Percentiles rank a stretch among this genome's conserved stretches.
Conservation (phyloP, 2,797 vertebrate genomes). For the Anolis apletophallus region DNA sequence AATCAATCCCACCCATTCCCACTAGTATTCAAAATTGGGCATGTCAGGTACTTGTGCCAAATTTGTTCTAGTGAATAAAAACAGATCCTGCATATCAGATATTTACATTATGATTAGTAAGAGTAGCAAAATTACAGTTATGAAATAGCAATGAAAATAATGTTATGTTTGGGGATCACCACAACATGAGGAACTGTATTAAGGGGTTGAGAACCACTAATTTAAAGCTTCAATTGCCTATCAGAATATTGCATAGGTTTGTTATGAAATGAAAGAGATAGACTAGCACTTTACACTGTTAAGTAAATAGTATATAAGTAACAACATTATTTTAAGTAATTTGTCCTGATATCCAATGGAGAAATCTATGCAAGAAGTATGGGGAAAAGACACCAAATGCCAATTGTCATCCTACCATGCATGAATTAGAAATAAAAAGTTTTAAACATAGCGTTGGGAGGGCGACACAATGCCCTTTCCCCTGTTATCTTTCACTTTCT, state of each 20-base stretch:
- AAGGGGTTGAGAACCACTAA: too few relatives aligned
- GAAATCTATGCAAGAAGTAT: neutral
- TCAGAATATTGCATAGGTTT: neutral
- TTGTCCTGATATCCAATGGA: neutral
- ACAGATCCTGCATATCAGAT: too few relatives aligned
- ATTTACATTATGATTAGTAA: too few relatives aligned
- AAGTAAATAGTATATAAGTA: neutral
- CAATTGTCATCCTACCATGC: neutral
- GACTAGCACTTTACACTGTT: neutral
- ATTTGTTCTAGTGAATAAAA: too few relatives aligned
- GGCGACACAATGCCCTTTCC: neutral
- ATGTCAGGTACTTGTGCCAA: too few relatives aligned
- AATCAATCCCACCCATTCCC: too few relatives aligned
- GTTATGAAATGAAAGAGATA: neutral
- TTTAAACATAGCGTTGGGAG: neutral
- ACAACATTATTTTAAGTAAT: neutral
- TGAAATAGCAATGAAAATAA: too few relatives aligned
- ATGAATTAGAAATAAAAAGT: neutral
- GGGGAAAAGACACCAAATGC: neutral
- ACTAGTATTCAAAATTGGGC: too few relatives aligned
- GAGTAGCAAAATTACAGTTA: too few relatives aligned
- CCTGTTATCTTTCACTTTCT: neutral
- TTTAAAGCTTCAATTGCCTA: neutral
- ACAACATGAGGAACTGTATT: too few relatives aligned
- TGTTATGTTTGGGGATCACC: too few relatives aligned